Conservation (phyloP, 1,140 invertebrate species). For the Yoshiicerus persimilis region DNA sequence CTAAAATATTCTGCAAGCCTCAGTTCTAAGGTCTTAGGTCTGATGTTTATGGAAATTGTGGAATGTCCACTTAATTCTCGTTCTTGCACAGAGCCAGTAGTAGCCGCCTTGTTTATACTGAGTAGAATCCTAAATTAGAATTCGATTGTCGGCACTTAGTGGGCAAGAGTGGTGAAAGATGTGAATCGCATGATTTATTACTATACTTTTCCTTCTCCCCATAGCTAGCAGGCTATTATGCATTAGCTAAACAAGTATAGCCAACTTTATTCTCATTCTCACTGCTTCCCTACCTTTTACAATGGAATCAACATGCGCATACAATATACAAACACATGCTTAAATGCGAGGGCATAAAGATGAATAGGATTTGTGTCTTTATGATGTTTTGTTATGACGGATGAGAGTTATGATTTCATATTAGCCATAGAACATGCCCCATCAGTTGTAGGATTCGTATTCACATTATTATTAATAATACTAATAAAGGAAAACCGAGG, state of each 20-base stretch:
- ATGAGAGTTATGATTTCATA: slow-evolving; percentile 14
- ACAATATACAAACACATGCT: neutral
- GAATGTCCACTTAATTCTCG: neutral
- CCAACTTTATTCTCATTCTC: neutral
- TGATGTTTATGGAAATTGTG: neutral
- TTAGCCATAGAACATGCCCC: neutral
- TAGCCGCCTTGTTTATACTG: neutral
- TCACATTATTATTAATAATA: neutral
- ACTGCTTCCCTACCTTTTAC: too few relatives aligned
- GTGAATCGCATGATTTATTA: slow-evolving; percentile 8
- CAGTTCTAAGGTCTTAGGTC: too few relatives aligned
- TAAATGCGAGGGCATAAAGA: neutral
- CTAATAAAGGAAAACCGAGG: neutral
- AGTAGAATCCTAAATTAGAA: neutral
- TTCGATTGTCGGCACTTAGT: slow-evolving; percentile 15
- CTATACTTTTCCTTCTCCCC: neutral
- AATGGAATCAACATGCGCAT: too few relatives aligned
- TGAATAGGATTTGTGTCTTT: slow-evolving; percentile 1
- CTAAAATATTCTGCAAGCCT: neutral
- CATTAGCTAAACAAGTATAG: neutral
- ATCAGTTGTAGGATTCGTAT: neutral
- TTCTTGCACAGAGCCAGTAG: neutral
- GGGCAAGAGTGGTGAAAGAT: slow-evolving; percentile 11
- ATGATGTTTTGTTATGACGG: slow-evolving; percentile 14
- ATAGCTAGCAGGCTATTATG: neutral